Percentiles rank a stretch among this genome's conserved stretches.
phyloP scores from a whole-genome alignment of 2,113 vertebrate species.

The Sarotherodon lohbergeri region DNA sequence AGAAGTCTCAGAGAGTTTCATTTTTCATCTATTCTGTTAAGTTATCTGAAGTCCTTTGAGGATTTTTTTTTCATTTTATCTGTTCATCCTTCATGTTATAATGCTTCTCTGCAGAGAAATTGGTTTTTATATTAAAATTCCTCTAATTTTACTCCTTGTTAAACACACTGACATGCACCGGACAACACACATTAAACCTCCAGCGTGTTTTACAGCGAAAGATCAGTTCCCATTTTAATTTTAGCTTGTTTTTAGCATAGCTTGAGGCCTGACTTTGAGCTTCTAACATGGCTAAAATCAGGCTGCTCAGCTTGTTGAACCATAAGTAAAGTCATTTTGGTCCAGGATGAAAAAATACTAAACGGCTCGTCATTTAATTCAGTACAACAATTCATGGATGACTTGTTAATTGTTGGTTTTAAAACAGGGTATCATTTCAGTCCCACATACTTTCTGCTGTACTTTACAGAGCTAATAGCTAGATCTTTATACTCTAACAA shows the following conservation, averaged over 20 bases:
- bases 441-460: background rate
- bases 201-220: background rate
- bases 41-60: background rate
- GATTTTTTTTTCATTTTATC: background rate
- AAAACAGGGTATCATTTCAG: background rate
- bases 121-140: background rate
- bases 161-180: background rate
- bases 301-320: background rate
- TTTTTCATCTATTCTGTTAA: background rate
- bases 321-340: background rate
- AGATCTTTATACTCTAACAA: background rate
- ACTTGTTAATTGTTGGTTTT: background rate
- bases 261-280: background rate
- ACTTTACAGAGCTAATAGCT: background rate
- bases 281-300: background rate
- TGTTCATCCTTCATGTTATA: background rate
- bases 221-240: background rate
- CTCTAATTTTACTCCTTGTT: background rate
- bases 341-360: background rate
- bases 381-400: background rate
- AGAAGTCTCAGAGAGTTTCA: background rate
- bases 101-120: background rate
- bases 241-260: background rate
- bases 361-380: background rate
- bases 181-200: background rate